Evolutionary conservation across 2,888 invertebrate genomes (phyloP), one percentile per base, ranked within the genome.

Genomic region (Balanococcus diminutus): DNA sequence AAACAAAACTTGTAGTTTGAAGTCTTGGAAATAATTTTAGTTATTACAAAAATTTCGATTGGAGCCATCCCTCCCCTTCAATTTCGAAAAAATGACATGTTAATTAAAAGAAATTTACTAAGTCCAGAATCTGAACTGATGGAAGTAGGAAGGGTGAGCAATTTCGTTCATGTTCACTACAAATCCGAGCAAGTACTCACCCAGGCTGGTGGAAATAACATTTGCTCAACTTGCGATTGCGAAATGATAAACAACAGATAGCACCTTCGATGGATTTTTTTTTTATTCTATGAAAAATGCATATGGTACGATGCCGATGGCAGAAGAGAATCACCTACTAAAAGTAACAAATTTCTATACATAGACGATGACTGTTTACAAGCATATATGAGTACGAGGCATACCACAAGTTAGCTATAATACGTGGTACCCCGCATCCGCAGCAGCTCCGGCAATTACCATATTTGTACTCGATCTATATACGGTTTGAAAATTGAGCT

Each of bases 401-500:
- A 46, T n/a, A 46, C 2, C 46, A 46, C 46, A 46, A 46, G 46
- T 25, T 25, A n/a, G n/a, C n/a, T n/a, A n/a, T 14, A 14, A 46
- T 11, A 67, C 28, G 6, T 67, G 67, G 28, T 67, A 67, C 25
- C 25, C 25, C 25, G 67, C 67, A 67, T 16, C 9, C 22, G 1
- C 2, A 56, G 25, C 25, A 5, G 67, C 16, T 8, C 56, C 56
- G 22, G 56, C 56, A 56, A 28, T 67, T 28, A 28, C 67, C 67
- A 67, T 67, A 67, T 67, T 67, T 67, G 67, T 67, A 67, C 67
- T 28, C 28, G 67, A 67, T 67, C 67, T 67, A 67, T 67, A 67
- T 67, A 67, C 67, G 67, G 25, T 28, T 28, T 67, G 67, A 31
- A 67, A 67, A 67, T 67, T 67, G 67, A 67, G 28, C 67, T 67